Conservation (phyloP, 2,113 vertebrate genomes). For the Eretmochelys imbricata region DNA sequence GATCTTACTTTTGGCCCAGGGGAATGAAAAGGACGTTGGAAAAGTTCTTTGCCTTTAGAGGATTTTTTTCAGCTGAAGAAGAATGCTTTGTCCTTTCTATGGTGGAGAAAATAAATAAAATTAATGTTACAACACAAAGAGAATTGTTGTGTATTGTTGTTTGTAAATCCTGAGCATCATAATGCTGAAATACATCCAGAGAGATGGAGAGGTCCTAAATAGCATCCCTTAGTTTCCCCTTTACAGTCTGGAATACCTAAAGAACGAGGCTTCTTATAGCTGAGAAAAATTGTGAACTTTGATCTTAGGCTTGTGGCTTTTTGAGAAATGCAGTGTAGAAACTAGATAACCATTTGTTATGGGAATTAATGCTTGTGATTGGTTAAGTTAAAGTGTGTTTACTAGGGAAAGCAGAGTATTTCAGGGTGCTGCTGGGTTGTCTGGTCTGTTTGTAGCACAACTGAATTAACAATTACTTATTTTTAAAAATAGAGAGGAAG, state of each 20-base stretch:
- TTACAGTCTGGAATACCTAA: background rate
- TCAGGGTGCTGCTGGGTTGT: background rate
- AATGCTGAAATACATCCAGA: background rate
- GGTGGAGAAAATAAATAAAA: background rate
- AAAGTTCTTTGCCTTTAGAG: background rate
- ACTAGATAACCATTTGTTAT: background rate
- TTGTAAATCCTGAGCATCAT: background rate
- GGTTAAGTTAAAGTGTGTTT: background rate
- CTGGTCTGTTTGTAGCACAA: background rate
- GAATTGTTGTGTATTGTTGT: background rate
- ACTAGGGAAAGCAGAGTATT: background rate
- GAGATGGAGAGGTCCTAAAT: background rate
- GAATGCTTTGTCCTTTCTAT: background rate
- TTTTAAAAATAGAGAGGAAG: background rate
- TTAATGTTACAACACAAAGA: background rate
- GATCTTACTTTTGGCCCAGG: background rate
- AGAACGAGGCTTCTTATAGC: background rate
- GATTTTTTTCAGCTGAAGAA: background rate
- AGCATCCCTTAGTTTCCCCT: background rate
- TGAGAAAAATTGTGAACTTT: background rate
- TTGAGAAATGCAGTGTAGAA: background rate
- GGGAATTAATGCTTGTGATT: background rate
- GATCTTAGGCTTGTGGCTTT: background rate
- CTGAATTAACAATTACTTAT: background rate
- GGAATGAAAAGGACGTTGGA: background rate